phyloP scores from a whole-genome alignment of 2,888 invertebrate species.

The Lepidonotus clava region DNA sequence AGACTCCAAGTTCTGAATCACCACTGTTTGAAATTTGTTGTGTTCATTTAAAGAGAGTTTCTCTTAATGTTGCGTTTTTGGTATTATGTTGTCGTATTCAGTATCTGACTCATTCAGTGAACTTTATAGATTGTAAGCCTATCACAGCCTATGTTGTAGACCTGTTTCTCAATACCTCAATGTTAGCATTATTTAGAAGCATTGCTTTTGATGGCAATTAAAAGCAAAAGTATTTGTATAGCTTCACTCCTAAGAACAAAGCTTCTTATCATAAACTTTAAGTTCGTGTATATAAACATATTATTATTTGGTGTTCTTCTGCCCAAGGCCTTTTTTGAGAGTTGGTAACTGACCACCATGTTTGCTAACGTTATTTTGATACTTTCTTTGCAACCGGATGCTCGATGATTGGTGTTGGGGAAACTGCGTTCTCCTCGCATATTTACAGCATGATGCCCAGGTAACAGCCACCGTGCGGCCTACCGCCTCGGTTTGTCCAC shows the following conservation, averaged over 20 bases:
- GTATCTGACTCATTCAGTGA: neutral
- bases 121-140: conserved; percentile 8
- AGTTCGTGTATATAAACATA: conserved; percentile 10
- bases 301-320: conserved; percentile 31
- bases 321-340: conserved; percentile 45
- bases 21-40: neutral
- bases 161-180: conserved; percentile 12
- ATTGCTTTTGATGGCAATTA: conserved; percentile 33
- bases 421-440: conserved; percentile 2
- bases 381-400: conserved; percentile 47
- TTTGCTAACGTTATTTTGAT: conserved; percentile 50
- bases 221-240: neutral
- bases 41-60: neutral
- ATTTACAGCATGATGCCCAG: conserved; percentile 50
- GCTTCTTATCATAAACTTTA: neutral
- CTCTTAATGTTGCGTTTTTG: conserved; percentile 1
- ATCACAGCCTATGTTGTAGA: conserved; percentile 9
- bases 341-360: conserved; percentile 12
- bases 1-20: too few relatives aligned
- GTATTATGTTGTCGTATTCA: neutral
- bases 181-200: conserved; percentile 44
- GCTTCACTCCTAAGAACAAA: conserved; percentile 46
- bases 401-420: conserved; percentile 38
- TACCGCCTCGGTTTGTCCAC: neutral
- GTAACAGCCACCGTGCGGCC: neutral